These are phyloP conservation scores for Dicycla oo DNA, from an alignment of 2,888 invertebrate genomes.

Conservation along the genomic window DNA sequence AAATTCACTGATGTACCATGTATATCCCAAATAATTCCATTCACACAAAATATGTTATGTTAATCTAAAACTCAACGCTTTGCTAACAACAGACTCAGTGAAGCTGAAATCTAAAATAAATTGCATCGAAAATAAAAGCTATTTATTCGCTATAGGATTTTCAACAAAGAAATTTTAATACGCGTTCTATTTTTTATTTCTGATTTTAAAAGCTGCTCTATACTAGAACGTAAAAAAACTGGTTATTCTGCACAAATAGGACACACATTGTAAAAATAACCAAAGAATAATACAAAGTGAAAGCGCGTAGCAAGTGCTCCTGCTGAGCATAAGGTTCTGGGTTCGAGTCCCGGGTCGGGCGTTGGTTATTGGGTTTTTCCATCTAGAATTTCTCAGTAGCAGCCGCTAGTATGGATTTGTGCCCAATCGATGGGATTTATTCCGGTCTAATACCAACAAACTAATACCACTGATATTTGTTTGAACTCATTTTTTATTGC, in stretches of 20 bases:
- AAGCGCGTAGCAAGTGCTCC: too few relatives aligned
- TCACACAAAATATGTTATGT: conserved; percentile 4
- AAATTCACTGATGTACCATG: neutral
- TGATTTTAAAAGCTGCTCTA: neutral
- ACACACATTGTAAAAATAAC: neutral
- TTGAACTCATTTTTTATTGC: too few relatives aligned
- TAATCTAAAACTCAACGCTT: neutral
- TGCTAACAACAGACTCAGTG: neutral
- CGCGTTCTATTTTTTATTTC: neutral
- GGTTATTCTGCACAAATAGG: neutral
- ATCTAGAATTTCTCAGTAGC: too few relatives aligned
- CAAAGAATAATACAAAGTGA: neutral
- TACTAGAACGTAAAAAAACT: too few relatives aligned
- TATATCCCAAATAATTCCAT: neutral
- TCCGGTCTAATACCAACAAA: too few relatives aligned
- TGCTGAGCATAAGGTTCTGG: too few relatives aligned
- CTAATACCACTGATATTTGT: too few relatives aligned
- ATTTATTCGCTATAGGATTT: neutral
- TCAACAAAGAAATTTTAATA: neutral
- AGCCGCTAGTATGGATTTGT: too few relatives aligned
- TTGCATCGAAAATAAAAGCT: conserved; percentile 2
- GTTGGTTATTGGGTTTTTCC: too few relatives aligned
- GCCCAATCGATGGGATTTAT: too few relatives aligned
- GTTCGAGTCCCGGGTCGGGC: too few relatives aligned
- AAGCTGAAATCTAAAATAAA: conserved; percentile 8